These are phyloP conservation scores for Venturia canescens DNA, from an alignment of 1,140 invertebrate species.

Conservation along the genomic window DNA sequence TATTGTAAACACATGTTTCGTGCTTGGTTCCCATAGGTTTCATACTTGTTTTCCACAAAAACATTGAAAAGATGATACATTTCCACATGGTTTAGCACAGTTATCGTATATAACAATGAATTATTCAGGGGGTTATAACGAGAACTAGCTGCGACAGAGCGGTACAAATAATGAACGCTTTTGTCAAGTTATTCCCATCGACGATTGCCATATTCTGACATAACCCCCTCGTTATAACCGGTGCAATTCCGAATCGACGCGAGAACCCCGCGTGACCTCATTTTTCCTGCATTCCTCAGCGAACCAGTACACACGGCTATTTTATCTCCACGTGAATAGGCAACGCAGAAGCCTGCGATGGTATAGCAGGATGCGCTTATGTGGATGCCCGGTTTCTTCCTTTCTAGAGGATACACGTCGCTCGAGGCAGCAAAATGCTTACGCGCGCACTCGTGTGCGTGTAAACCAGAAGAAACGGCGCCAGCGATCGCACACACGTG, in stretches of 20 bases:
- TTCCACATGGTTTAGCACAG: too few species aligned
- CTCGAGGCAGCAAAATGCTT: too few species aligned
- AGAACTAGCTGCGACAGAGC: too few species aligned
- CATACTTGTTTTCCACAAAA: too few species aligned
- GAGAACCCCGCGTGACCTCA: background rate
- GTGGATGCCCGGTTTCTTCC: background rate
- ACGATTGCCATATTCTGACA: background rate
- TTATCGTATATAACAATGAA: too few species aligned
- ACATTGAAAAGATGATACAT: too few species aligned
- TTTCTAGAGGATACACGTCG: background rate
- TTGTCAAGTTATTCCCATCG: background rate
- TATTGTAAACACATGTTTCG: too few species aligned
- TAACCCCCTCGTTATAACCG: background rate
- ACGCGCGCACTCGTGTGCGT: background rate
- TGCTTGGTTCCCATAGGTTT: too few species aligned
- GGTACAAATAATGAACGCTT: too few species aligned
- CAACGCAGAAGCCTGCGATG: background rate
- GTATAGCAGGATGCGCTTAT: background rate
- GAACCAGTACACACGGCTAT: background rate
- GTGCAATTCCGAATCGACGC: background rate
- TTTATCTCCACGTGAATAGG: background rate
- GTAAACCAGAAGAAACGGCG: conserved; percentile 38
- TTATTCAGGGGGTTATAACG: too few species aligned
- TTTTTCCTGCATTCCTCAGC: background rate
- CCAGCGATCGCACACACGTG: conserved; percentile 58